phyloP scores from a whole-genome alignment of 2,113 vertebrate species.

The Podiceps cristatus region DNA sequence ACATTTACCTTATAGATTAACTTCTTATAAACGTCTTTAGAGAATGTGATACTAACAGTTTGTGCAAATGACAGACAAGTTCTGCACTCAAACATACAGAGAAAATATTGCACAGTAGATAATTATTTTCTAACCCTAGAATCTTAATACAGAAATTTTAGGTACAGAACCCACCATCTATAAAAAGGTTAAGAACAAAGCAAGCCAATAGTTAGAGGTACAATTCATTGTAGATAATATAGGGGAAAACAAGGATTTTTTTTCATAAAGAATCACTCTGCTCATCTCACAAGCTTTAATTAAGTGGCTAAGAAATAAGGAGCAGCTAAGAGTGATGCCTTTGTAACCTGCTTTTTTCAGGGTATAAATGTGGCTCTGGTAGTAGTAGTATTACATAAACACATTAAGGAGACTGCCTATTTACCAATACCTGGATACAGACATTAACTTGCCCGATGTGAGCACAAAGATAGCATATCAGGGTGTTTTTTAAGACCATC shows the following conservation, averaged over 20 bases:
- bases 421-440: background rate
- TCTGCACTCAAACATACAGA: background rate
- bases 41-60: background rate
- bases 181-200: background rate
- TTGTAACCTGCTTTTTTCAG: background rate
- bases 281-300: background rate
- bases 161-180: background rate
- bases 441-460: background rate
- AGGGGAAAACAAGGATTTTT: background rate
- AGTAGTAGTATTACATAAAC: background rate
- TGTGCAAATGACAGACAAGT: background rate
- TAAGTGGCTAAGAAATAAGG: background rate
- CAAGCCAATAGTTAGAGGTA: background rate
- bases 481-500: background rate
- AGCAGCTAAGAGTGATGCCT: background rate
- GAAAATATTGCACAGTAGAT: background rate
- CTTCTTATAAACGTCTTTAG: background rate
- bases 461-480: background rate
- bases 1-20: background rate
- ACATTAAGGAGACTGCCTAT: background rate
- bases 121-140: background rate
- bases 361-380: background rate
- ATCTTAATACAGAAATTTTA: background rate
- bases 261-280: background rate
- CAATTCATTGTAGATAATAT: background rate